phyloP scores from a whole-genome alignment of 1,140 invertebrate genomes.

The Leptinotarsa texana region DNA sequence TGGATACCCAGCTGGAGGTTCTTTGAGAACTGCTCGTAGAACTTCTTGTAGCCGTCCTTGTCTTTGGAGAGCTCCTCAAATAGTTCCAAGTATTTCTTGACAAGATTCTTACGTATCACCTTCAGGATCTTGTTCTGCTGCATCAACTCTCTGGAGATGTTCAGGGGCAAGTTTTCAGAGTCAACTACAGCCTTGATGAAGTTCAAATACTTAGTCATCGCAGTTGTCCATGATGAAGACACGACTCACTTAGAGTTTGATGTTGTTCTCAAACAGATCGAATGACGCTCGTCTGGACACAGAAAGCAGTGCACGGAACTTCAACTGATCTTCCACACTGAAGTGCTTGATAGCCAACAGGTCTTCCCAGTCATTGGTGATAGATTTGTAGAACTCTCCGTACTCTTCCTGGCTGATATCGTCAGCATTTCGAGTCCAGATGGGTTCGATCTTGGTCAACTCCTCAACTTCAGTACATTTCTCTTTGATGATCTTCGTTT shows the following conservation, averaged over 20 bases:
- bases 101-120: slow-evolving; percentile 96
- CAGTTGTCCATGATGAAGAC: slow-evolving; percentile 99
- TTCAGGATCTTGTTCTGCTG: slow-evolving; percentile 99
- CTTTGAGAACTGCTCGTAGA: slow-evolving; percentile 57
- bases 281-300: slow-evolving; percentile 94
- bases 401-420: slow-evolving; percentile 98
- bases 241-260: slow-evolving; percentile 94
- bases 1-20: slow-evolving; percentile 98
- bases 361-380: slow-evolving; percentile 99
- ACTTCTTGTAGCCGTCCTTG: neutral
- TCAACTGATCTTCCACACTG: slow-evolving; percentile 96
- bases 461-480: slow-evolving; percentile 98
- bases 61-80: slow-evolving; percentile 62
- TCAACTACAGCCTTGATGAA: slow-evolving; percentile 98
- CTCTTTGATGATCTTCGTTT: slow-evolving; percentile 96
- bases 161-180: slow-evolving; percentile 95
- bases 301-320: slow-evolving; percentile 95
- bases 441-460: slow-evolving; percentile 98
- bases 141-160: slow-evolving; percentile 98
- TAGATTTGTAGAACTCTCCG: slow-evolving; percentile 98
- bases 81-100: slow-evolving; percentile 96
- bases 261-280: slow-evolving; percentile 98
- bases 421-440: slow-evolving; percentile 98
- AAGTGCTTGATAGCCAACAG: slow-evolving; percentile 98
- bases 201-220: slow-evolving; percentile 96